Conservation (phyloP, 2,797 vertebrate genomes). For the Galaxias olidus region DNA sequence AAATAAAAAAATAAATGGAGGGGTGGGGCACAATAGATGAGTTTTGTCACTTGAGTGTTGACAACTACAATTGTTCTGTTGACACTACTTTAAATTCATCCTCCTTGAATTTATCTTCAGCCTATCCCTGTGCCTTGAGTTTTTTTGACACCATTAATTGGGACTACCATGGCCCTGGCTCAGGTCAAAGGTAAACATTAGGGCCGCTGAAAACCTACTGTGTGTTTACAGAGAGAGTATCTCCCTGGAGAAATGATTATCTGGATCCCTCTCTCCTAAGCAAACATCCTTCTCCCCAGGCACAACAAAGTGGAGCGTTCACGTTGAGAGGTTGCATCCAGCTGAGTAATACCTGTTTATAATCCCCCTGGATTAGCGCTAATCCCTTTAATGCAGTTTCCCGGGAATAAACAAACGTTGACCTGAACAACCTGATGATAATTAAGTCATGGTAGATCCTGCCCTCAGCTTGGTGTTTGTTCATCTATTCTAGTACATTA, state of each 20-base stretch:
- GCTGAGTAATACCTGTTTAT: slow-evolving; percentile 58
- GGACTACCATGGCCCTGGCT: slow-evolving; percentile 24
- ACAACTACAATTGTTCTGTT: no score
- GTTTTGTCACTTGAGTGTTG: no score
- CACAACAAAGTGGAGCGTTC: slow-evolving; percentile 48
- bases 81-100: no score
- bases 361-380: slow-evolving; percentile 70
- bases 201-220: slow-evolving; percentile 42
- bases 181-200: slow-evolving; percentile 67
- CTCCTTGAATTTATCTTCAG: no score
- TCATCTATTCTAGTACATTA: slow-evolving; percentile 8
- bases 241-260: slow-evolving; percentile 58
- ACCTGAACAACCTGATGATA: slow-evolving; percentile 60
- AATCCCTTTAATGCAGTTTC: slow-evolving; percentile 68
- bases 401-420: slow-evolving; percentile 67
- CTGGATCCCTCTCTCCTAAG: slow-evolving; percentile 54
- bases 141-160: slow-evolving; percentile 20
- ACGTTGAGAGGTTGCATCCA: slow-evolving; percentile 48
- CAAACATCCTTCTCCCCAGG: slow-evolving; percentile 65
- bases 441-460: slow-evolving; percentile 58
- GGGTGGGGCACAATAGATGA: no score
- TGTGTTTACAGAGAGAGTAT: slow-evolving; percentile 67
- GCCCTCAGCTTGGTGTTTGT: slow-evolving; percentile 17
- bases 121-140: neutral
- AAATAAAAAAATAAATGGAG: no score